phyloP scores from a whole-genome alignment of 2,797 vertebrate species.

The Pteropus rufus region DNA sequence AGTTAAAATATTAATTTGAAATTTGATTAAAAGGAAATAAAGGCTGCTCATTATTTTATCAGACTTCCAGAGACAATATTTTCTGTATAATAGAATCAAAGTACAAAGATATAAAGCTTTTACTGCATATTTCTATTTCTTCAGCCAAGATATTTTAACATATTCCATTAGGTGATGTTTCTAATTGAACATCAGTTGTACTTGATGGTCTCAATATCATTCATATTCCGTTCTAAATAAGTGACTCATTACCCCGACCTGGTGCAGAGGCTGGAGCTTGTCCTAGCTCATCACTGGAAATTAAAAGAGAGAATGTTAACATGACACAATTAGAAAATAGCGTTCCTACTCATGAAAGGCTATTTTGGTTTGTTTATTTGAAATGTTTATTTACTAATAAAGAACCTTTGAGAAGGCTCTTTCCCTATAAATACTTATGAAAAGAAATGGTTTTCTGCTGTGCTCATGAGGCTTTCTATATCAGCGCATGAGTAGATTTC shows the following conservation, averaged over 20 bases:
- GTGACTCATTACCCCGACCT: neutral
- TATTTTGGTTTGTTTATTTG: slow-evolving; percentile 40
- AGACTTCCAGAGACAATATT: slow-evolving; percentile 4
- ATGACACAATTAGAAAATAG: neutral
- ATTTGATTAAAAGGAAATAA: slow-evolving; percentile 31
- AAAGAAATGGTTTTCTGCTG: slow-evolving; percentile 29
- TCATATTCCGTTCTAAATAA: neutral
- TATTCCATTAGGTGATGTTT: neutral
- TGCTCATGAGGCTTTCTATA: slow-evolving; percentile 35
- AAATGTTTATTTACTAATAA: slow-evolving; percentile 30
- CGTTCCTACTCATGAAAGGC: neutral
- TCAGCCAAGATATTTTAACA: slow-evolving; percentile 9
- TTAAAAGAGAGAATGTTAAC: neutral
- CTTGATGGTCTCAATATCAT: neutral
- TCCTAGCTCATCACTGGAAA: neutral
- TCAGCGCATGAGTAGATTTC: neutral
- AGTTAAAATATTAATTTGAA: slow-evolving; percentile 34
- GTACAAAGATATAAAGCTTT: neutral
- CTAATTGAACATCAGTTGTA: neutral
- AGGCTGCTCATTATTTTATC: neutral
- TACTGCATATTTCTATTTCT: neutral
- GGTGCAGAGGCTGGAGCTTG: neutral
- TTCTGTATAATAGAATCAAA: neutral
- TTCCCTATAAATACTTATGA: slow-evolving; percentile 43
- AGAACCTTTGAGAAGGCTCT: slow-evolving; percentile 20